These are phyloP conservation scores for Drosophila navojoa DNA, from an alignment of 1,140 invertebrate species.

Conservation along the genomic window DNA sequence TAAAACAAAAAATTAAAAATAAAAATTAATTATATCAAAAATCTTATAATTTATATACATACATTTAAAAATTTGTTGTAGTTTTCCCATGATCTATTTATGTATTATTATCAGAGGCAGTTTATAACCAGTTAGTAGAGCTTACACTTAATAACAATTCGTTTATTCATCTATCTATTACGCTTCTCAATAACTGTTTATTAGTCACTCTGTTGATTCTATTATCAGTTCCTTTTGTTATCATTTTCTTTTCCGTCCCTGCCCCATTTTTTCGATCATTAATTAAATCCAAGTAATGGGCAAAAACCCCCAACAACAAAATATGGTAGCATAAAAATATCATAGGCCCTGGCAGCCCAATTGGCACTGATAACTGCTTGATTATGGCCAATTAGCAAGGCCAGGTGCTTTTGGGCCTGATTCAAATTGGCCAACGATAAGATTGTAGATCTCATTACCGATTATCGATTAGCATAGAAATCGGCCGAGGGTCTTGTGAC, in stretches of 20 bases:
- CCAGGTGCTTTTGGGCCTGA: neutral
- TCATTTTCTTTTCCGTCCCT: neutral
- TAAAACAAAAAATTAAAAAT: too few relatives aligned
- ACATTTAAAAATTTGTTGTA: too few relatives aligned
- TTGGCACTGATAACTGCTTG: slow-evolving; percentile 35
- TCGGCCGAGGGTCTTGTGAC: slow-evolving; percentile 35
- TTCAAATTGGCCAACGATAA: slow-evolving; percentile 24
- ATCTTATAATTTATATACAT: too few relatives aligned
- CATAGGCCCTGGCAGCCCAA: slow-evolving; percentile 8
- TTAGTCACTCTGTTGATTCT: slow-evolving; percentile 16
- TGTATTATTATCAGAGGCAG: too few relatives aligned
- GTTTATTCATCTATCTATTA: too few relatives aligned
- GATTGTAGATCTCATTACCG: slow-evolving; percentile 11
- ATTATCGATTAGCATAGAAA: slow-evolving; percentile 40
- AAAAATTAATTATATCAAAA: too few relatives aligned
- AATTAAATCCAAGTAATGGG: slow-evolving; percentile 11
- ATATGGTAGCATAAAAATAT: slow-evolving; percentile 18
- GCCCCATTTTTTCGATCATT: neutral
- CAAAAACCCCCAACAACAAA: neutral
- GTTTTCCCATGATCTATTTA: too few relatives aligned
- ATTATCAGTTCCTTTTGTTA: slow-evolving; percentile 23
- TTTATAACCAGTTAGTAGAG: too few relatives aligned
- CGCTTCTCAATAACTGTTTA: slow-evolving; percentile 7
- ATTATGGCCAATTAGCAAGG: slow-evolving; percentile 29
- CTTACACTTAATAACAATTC: too few relatives aligned